Conservation (phyloP, 1,140 invertebrate genomes). For the Drosophila nannoptera region DNA sequence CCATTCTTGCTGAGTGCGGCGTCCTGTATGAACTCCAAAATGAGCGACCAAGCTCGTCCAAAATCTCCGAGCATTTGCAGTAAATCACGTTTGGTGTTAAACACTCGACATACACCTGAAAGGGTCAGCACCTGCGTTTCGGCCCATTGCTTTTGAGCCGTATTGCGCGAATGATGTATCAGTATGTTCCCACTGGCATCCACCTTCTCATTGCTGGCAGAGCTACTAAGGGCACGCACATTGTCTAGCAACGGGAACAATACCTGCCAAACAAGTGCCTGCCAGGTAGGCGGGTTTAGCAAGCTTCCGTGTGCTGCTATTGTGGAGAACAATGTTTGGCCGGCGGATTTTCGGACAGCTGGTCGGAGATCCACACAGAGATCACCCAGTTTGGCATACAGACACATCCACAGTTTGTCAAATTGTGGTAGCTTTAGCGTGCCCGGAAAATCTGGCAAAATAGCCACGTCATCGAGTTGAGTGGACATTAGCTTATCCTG, state of each 20-base stretch:
- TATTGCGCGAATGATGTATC: slow-evolving; percentile 99
- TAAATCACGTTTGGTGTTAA: slow-evolving; percentile 93
- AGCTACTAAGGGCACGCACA: slow-evolving; percentile 92
- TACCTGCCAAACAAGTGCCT: slow-evolving; percentile 93
- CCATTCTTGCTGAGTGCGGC: slow-evolving; percentile 94
- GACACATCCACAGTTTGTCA: slow-evolving; percentile 97
- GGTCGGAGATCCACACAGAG: slow-evolving; percentile 96
- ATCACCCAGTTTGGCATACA: slow-evolving; percentile 92
- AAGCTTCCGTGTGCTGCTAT: slow-evolving; percentile 96
- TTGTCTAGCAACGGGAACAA: slow-evolving; percentile 97
- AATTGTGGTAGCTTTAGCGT: slow-evolving; percentile 92
- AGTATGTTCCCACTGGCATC: slow-evolving; percentile 95
- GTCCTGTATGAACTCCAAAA: slow-evolving; percentile 96
- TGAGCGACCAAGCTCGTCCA: slow-evolving; percentile 92
- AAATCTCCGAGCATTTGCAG: slow-evolving; percentile 93
- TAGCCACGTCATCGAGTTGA: slow-evolving; percentile 84
- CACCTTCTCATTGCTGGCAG: slow-evolving; percentile 95
- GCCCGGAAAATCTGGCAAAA: slow-evolving; percentile 90
- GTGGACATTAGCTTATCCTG: slow-evolving; percentile 90
- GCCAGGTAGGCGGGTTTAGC: slow-evolving; percentile 92
- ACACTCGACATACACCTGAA: slow-evolving; percentile 85
- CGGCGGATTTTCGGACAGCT: slow-evolving; percentile 97
- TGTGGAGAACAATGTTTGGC: slow-evolving; percentile 98
- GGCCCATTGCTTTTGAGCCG: slow-evolving; percentile 99
- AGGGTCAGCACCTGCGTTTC: slow-evolving; percentile 91